Conservation (phyloP, 2,797 vertebrate genomes). For the Pipistrellus pipistrellus region DNA sequence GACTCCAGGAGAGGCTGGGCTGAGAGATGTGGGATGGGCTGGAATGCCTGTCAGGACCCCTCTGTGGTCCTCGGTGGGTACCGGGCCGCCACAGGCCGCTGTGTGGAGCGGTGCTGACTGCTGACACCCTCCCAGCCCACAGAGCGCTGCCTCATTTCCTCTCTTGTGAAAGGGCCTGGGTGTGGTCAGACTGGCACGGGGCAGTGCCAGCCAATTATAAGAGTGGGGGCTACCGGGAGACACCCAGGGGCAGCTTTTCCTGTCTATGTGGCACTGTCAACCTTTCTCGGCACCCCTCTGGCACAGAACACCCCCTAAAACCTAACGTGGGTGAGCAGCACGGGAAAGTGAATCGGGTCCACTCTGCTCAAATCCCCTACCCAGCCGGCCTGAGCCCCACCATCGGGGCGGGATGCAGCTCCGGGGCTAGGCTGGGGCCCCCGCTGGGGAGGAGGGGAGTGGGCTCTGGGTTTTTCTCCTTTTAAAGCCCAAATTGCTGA, state of each 20-base stretch:
- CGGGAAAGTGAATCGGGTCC: not conserved
- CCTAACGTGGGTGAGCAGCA: not conserved
- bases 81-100: constrained; percentile 17
- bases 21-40: not conserved
- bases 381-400: not conserved
- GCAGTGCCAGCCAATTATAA: constrained; percentile 76
- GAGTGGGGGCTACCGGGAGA: constrained; percentile 60
- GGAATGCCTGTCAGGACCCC: constrained; percentile 59
- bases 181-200: constrained; percentile 79
- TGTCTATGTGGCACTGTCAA: not conserved
- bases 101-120: constrained; percentile 61
- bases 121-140: constrained; percentile 78
- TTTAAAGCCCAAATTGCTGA: constrained; percentile 89
- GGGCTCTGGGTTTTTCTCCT: constrained; percentile 78
- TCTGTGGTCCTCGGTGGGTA: not conserved
- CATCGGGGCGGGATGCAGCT: not conserved
- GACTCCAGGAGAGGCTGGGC: not conserved
- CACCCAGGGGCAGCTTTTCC: constrained; percentile 65
- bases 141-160: constrained; percentile 84
- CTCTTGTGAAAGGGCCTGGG: constrained; percentile 82
- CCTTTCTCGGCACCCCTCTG: not conserved
- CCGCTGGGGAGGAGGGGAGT: constrained; percentile 66
- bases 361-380: not conserved
- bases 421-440: constrained; percentile 64
- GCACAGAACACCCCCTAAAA: not conserved